Evolutionary conservation across 2,797 vertebrate species (phyloP), one percentile per base, ranked within the genome.

Genomic region (Chelidonichthys spinosus): DNA sequence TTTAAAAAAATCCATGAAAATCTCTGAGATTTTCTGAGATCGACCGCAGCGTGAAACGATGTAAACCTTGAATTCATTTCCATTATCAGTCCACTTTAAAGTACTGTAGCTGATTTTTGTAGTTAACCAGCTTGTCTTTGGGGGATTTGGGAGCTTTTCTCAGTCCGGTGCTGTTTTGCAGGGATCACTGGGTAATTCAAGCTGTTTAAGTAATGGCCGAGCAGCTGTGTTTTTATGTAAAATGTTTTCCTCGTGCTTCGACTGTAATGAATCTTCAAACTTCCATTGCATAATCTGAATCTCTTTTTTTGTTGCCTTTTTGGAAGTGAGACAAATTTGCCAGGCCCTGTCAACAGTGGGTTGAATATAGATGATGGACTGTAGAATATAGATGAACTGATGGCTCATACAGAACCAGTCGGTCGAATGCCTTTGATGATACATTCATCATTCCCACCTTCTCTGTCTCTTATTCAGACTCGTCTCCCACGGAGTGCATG

Each of bases 401-500:
- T 62, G 56, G 18, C n/a, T 15, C 8, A 4, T 76, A 67, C 64
- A 17, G 49, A 74, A 63, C 52, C 11, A 43, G 25, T 74, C 42
- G 15, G 2, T 50, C 39, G 40, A 56, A 62, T 72, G 66, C 39
- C 60, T 65, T 36, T 59, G 52, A 1, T 63, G 18, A 70, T 37
- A 35, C 53, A 35, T 36, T 36, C 10, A 81, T 66, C 89, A 72
- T 83, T 82, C 66, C 72, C 64, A 33, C 64, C 63, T 70, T 70
- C 42, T 85, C 55, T 39, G 2, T 86, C 43, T 64, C 64, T 77
- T 62, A 50, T 83, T 61, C 77, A 96, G 95, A 95, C 75, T 95
- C 94, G 0, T 95, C 94, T 78, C 92, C 94, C 66, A 91, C 93
- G n/a, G 95, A 95, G 62, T 96, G 96, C 93, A 95, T 96, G 94